Base-by-base conservation (phyloP, 2,113 vertebrate genomes). In the Trinectes maculatus region DNA sequence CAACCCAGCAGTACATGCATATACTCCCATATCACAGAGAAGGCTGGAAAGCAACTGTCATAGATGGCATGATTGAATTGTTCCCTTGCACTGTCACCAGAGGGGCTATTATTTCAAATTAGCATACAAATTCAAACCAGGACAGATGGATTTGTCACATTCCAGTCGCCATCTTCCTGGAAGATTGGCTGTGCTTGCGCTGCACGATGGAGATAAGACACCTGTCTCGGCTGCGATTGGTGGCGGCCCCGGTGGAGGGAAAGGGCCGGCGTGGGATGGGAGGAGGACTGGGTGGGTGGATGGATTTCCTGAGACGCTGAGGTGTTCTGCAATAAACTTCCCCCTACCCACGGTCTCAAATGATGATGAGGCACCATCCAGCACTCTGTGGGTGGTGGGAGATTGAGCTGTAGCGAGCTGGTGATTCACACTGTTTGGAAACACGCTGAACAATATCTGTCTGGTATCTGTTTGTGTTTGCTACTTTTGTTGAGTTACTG, bases 111-210 rank as follows among this genome's bases (percentile, higher is more conserved):
- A 93, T 91, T 92, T 90, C 91, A 93, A 93, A 93, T 93, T 93
- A 93, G 92, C 92, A 93, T 93, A 93, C 91, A 93, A 92, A 93
- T 93, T 93, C 91, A 92, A 92, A 93, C 87, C 90, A 82, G 91
- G 90, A 93, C 92, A 93, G 92, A 93, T 93, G 91, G 92, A 93
- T 93, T 93, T 93, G 92, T 93, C 92, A 93, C 91, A 92, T 93
- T 92, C 85, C 86, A 88, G 90, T 87, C 88, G 83, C 90, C 90
- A 89, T 91, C 89, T 89, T 91, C 88, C 85, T 89, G 86, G 70
- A 83, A 91, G 92, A 92, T 92, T 91, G 92, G 92, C 89, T 85
- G 74, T 70, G 86, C 87, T 87, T 88, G 86, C 83, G 80, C 90
- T 90, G 90, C 9, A 80, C 85, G 84, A 92, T 90, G 87, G 85